phyloP scores from a whole-genome alignment of 1,140 invertebrate genomes.

The Heliconius hewitsoni region DNA sequence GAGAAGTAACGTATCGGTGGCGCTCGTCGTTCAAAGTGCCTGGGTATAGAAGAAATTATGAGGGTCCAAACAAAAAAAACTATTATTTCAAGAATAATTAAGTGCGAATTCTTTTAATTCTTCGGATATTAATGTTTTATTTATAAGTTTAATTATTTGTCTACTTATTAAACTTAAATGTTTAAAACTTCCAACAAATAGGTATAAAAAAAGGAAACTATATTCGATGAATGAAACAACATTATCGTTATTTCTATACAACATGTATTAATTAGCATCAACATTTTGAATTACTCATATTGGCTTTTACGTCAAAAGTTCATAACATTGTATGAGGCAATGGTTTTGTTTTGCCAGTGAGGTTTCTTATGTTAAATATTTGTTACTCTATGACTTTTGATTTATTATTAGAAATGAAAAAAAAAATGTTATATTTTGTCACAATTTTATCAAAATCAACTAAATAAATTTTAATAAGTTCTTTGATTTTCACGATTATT shows the following conservation, averaged over 20 bases:
- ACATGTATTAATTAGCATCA: background rate
- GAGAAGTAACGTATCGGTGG: constrained; percentile 4
- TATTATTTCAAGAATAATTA: background rate
- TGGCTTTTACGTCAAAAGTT: constrained; percentile 15
- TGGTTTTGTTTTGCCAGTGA: constrained; percentile 1
- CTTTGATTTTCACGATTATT: no score
- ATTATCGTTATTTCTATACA: constrained; percentile 3
- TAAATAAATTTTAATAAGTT: no score
- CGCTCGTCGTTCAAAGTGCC: background rate
- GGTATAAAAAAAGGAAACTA: background rate
- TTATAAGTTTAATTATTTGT: background rate
- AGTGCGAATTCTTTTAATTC: no score
- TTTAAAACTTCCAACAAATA: background rate
- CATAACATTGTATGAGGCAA: constrained; percentile 11
- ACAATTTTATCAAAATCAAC: no score
- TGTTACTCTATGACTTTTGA: background rate
- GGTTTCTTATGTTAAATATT: background rate
- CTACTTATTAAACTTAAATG: no score
- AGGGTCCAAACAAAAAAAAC: background rate
- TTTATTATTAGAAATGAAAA: background rate
- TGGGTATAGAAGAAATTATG: background rate
- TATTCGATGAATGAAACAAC: constrained; percentile 6
- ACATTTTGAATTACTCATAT: constrained; percentile 11
- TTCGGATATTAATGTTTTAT: background rate
- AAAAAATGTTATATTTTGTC: background rate